Percentiles rank a stretch among this genome's conserved stretches.
These are phyloP conservation scores for Malurus leucopterus DNA, from an alignment of 2,797 vertebrate species.

Conservation along the genomic window DNA sequence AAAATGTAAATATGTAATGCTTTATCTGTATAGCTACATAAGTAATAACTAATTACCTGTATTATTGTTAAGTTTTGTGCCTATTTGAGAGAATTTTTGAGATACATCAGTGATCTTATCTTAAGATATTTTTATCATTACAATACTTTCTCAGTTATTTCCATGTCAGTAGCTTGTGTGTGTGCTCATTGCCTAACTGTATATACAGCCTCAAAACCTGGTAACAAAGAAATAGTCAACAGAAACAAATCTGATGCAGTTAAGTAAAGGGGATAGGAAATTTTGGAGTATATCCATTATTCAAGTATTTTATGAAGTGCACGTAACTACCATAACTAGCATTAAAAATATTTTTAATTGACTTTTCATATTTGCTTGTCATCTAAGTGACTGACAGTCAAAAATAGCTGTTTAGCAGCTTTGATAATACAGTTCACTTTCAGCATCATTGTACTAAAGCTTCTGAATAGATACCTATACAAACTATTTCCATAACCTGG, in stretches of 20 bases:
- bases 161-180: not conserved
- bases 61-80: not conserved
- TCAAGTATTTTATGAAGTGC: not conserved
- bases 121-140: not conserved
- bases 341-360: not conserved
- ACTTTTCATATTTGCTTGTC: not conserved
- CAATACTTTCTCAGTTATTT: not conserved
- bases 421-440: not conserved
- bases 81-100: not conserved
- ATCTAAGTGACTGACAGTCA: not conserved
- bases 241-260: not conserved
- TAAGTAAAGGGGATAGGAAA: not conserved
- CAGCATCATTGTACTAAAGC: not conserved
- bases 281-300: not conserved
- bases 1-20: not conserved
- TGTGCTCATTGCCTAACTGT: not conserved
- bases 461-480: not conserved
- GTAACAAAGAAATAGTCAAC: not conserved
- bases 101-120: not conserved
- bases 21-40: not conserved
- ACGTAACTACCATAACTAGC: fast-evolving
- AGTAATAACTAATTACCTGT: not conserved
- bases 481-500: not conserved
- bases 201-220: not conserved
- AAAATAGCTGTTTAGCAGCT: not conserved